phyloP scores from a whole-genome alignment of 2,797 vertebrate species.

The Gobio occitaniae region DNA sequence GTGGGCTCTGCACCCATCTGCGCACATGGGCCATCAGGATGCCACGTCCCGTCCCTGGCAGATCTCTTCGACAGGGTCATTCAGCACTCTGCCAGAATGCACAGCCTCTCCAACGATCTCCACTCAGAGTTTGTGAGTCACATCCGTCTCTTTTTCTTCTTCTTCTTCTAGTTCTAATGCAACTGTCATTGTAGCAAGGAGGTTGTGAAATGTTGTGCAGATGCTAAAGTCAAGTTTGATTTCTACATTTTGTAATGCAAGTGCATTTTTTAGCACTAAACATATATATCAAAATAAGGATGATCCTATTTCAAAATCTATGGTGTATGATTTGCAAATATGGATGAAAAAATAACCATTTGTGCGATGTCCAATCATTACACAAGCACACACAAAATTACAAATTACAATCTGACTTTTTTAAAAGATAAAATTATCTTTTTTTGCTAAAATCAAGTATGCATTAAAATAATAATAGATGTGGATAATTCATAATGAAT shows the following conservation, averaged over 20 bases:
- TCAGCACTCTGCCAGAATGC: slow-evolving; percentile 81
- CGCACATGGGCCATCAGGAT: slow-evolving; percentile 60
- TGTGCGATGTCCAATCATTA: background rate
- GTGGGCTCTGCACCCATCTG: slow-evolving; percentile 69
- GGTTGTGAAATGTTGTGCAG: background rate
- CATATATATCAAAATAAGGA: background rate
- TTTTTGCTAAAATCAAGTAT: background rate
- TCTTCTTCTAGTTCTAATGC: slow-evolving; percentile 16
- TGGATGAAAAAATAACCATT: background rate
- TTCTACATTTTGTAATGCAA: background rate
- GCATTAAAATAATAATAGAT: background rate
- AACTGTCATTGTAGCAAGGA: background rate
- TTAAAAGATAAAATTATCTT: background rate
- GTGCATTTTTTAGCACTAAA: background rate
- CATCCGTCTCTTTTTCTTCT: background rate
- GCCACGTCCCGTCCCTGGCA: slow-evolving; percentile 73
- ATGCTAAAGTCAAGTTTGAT: background rate
- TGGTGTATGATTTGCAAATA: background rate
- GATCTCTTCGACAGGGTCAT: slow-evolving; percentile 84
- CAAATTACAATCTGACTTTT: background rate
- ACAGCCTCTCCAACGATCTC: slow-evolving; percentile 81
- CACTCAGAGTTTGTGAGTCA: slow-evolving; percentile 78
- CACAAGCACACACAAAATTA: background rate
- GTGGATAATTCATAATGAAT: background rate
- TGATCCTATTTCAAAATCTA: background rate